phyloP scores from a whole-genome alignment of 1,140 invertebrate genomes.

The Macrocentrus cingulum region DNA sequence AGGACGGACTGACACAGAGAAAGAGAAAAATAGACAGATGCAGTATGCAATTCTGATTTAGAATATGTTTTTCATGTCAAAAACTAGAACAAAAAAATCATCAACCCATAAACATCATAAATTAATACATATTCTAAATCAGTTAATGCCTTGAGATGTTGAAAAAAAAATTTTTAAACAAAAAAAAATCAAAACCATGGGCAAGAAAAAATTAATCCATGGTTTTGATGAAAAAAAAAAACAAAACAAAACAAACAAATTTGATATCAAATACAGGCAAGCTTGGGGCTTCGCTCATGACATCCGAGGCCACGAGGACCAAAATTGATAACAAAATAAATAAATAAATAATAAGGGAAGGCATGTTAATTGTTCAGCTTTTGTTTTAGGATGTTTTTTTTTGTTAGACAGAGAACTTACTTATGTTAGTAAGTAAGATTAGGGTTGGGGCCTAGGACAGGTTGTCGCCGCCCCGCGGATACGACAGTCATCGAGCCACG shows the following conservation, averaged over 20 bases:
- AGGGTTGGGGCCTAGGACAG: slow-evolving; percentile 61
- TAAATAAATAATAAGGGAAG: slow-evolving; percentile 34
- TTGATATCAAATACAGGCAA: slow-evolving; percentile 42
- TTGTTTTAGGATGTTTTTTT: slow-evolving; percentile 48
- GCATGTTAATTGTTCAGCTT: slow-evolving; percentile 48
- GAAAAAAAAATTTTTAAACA: slow-evolving; percentile 27
- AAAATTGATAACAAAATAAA: slow-evolving; percentile 36
- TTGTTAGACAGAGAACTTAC: slow-evolving; percentile 61
- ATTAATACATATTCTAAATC: no score
- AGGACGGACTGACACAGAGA: slow-evolving; percentile 1
- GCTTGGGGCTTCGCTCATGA: slow-evolving; percentile 56
- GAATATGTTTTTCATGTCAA: slow-evolving; percentile 6
- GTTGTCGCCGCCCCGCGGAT: slow-evolving; percentile 61
- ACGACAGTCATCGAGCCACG: slow-evolving; percentile 62
- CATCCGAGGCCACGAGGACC: slow-evolving; percentile 53
- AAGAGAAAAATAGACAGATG: slow-evolving; percentile 26
- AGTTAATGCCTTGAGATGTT: slow-evolving; percentile 10
- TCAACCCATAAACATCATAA: no score
- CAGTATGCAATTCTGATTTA: slow-evolving; percentile 14
- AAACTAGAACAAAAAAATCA: background rate
- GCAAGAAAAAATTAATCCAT: slow-evolving; percentile 49
- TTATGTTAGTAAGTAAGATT: slow-evolving; percentile 62
- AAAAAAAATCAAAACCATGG: slow-evolving; percentile 41
- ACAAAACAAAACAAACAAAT: slow-evolving; percentile 12
- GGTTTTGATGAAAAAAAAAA: slow-evolving; percentile 25